A percentile compares a stretch with the other conserved stretches of the same genome.
phyloP scores from a whole-genome alignment of 2,888 invertebrate species.

The Metacarcinus magister region DNA sequence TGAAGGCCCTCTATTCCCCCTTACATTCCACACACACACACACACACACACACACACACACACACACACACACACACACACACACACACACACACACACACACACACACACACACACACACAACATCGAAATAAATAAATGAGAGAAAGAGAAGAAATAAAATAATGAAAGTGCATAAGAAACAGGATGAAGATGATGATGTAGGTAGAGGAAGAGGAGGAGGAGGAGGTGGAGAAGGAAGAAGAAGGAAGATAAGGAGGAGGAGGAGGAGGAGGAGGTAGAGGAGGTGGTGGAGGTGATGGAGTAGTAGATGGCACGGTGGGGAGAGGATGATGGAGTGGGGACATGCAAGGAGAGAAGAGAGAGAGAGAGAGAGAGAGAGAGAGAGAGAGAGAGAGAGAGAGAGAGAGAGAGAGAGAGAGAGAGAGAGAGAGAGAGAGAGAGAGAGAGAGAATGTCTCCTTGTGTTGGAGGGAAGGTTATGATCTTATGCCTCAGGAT shows the following conservation, averaged over 20 bases:
- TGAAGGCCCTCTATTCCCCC: not conserved
- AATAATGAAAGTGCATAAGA: not conserved
- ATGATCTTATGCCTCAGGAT: not conserved
- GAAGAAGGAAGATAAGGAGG: not conserved
- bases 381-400: conserved; percentile 59
- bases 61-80: conserved; percentile 63
- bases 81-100: conserved; percentile 55
- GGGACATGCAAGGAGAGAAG: not conserved
- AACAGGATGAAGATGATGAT: too few species aligned
- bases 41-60: conserved; percentile 62
- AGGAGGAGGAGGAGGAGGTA: not conserved
- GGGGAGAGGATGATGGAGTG: not conserved
- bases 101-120: conserved; percentile 55
- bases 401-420: conserved; percentile 44
- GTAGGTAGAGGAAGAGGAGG: not conserved
- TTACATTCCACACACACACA: not conserved
- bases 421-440: conserved; percentile 59
- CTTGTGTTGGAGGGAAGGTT: not conserved
- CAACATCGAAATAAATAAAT: not conserved
- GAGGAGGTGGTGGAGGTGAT: not conserved
- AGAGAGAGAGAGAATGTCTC: conserved; percentile 30
- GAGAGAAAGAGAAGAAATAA: not conserved
- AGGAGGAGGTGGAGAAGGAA: too few species aligned
- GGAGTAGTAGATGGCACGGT: not conserved
- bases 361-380: not conserved